Evolutionary conservation across 2,797 vertebrate species (phyloP), one percentile per base, ranked within the genome.

Genomic region (Chrysolophus pictus): DNA sequence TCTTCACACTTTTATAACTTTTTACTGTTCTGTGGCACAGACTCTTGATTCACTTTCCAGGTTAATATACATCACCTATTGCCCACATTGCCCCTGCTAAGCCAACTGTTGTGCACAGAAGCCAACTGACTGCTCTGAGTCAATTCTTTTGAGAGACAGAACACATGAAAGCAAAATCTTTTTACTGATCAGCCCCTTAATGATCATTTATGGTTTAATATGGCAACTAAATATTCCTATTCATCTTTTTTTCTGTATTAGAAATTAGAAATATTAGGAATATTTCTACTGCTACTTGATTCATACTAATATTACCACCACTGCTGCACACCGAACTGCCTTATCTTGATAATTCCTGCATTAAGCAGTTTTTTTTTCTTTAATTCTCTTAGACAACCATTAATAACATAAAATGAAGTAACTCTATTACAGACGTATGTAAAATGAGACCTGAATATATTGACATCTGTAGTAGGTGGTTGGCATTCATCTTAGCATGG

Each of bases 51-150:
- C 76, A 87, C 87, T 91, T 79, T 94, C 89, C 92, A 92, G 82
- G 89, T 96, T 95, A 95, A 95, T 93, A 91, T 51, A 74, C 72
- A 91, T 87, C 89, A 87, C 94, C 89, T 93, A 85, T 3, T 94
- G 87, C 75, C 69, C 93, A 75, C 0, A 24, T 89, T 87, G 91
- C 59, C 58, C 41, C 82, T 63, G 49, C 94, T 92, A 92, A 87
- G 89, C 84, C 79, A 74, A 85, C 64, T 87, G 84, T 94, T 71
- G 88, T 64, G 68, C 74, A 95, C 74, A 76, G 69, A 92, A 93
- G 77, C 23, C 78, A 92, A 58, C 41, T 41, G 87, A 87, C 68
- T 91, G 90, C 64, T 74, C 65, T 35, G 72, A 93, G 89, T 91
- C 64, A 95, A 80, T 80, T 77, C 33, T 92, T 87, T 87, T 49